These are phyloP conservation scores for Cephonodes hylas DNA, from an alignment of 2,888 invertebrate genomes.

Conservation along the genomic window DNA sequence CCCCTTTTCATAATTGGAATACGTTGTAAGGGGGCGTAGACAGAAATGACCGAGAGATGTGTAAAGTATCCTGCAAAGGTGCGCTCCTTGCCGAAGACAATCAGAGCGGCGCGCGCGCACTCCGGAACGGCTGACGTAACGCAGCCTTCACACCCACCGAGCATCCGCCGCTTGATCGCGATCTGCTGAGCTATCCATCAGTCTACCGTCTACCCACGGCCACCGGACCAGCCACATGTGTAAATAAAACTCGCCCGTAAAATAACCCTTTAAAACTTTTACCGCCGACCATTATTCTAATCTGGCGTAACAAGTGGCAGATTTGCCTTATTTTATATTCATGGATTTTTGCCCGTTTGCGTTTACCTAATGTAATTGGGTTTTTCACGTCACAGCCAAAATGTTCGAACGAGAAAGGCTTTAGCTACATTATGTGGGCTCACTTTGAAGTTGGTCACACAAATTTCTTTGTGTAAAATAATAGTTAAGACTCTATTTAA, in stretches of 20 bases:
- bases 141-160: constrained; percentile 62
- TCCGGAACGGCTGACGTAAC: constrained; percentile 72
- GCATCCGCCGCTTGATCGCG: constrained; percentile 24
- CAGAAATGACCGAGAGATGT: not conserved
- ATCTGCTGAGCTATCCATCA: not conserved
- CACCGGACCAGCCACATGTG: not conserved
- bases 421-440: not conserved
- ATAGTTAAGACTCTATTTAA: not conserved
- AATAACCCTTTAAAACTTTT: constrained; percentile 7
- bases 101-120: constrained; percentile 68
- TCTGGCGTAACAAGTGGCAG: constrained; percentile 5
- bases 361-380: constrained; percentile 1
- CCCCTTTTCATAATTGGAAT: not conserved
- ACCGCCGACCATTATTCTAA: not conserved
- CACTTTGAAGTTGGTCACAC: not conserved
- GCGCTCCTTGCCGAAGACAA: constrained; percentile 55
- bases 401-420: not conserved
- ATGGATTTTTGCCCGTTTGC: constrained; percentile 7
- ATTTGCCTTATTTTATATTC: constrained; percentile 4
- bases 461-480: not conserved
- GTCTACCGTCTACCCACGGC: not conserved
- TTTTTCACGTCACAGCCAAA: not conserved
- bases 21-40: not conserved
- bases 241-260: constrained; percentile 1
- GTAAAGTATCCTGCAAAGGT: constrained; percentile 1